These are phyloP conservation scores for Helleia helle DNA, from an alignment of 2,888 invertebrate genomes.

Conservation along the genomic window DNA sequence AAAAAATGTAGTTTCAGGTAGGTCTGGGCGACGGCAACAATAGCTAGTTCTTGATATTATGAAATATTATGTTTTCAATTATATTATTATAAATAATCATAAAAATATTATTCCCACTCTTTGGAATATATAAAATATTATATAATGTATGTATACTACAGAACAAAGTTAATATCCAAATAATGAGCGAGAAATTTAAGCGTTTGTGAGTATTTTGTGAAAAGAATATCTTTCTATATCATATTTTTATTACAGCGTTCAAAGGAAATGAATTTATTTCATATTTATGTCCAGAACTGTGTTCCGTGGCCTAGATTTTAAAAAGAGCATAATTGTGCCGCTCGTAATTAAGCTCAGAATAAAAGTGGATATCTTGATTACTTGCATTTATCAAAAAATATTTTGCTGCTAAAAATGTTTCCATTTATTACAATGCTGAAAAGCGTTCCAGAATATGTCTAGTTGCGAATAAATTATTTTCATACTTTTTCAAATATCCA, in stretches of 20 bases:
- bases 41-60: too few relatives aligned
- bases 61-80: too few relatives aligned
- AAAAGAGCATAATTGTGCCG: not conserved
- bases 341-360: constrained; percentile 3
- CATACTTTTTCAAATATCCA: too few relatives aligned
- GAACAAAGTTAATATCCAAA: constrained; percentile 1
- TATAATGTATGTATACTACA: too few relatives aligned
- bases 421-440: not conserved
- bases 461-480: too few relatives aligned
- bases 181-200: not conserved
- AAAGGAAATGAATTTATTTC: constrained; percentile 8
- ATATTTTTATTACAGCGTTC: constrained; percentile 6
- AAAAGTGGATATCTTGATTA: constrained; percentile 2
- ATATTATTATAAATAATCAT: too few relatives aligned
- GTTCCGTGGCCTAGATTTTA: not conserved
- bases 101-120: too few relatives aligned
- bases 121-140: too few relatives aligned
- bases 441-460: too few relatives aligned
- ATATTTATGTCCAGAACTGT: constrained; percentile 5
- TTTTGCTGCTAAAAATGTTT: not conserved
- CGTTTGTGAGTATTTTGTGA: not conserved
- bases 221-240: constrained; percentile 2
- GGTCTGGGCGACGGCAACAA: too few relatives aligned
- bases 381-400: not conserved
- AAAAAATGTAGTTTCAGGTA: too few relatives aligned